These are phyloP conservation scores for Tokudaia tokunoshimensis DNA, from an alignment of 2,797 vertebrate species.

Conservation along the genomic window DNA sequence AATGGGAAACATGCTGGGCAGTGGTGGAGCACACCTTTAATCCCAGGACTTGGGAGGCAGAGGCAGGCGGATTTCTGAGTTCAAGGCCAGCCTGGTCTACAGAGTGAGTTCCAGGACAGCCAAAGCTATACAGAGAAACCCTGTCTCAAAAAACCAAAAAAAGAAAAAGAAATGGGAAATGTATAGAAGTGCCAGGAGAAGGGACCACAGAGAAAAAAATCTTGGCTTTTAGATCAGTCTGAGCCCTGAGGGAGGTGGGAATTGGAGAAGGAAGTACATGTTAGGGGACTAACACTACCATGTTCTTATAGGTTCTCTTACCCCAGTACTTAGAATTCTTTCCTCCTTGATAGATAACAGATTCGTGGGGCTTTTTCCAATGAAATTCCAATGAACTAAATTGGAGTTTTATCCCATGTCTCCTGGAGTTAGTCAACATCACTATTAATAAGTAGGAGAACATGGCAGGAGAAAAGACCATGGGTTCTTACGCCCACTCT, in stretches of 20 bases:
- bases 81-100: too few species aligned
- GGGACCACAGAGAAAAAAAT: neutral
- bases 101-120: too few species aligned
- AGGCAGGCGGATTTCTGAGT: too few species aligned
- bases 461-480: neutral
- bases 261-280: neutral
- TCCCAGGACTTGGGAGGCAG: too few species aligned
- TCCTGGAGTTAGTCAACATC: neutral
- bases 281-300: neutral
- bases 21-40: too few species aligned
- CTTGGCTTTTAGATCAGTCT: neutral
- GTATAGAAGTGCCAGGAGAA: neutral
- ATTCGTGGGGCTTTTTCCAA: neutral
- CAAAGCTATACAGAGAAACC: too few species aligned
- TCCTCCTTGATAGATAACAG: neutral
- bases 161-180: neutral
- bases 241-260: neutral
- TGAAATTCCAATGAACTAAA: neutral
- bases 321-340: neutral
- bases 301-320: neutral
- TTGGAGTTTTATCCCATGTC: neutral
- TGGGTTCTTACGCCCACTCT: neutral
- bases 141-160: too few species aligned
- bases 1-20: neutral
- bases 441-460: neutral